Percentiles rank a stretch among this genome's conserved stretches.
Evolutionary conservation across 2,797 vertebrate species (phyloP).

Genomic region (Myripristis murdjan): DNA sequence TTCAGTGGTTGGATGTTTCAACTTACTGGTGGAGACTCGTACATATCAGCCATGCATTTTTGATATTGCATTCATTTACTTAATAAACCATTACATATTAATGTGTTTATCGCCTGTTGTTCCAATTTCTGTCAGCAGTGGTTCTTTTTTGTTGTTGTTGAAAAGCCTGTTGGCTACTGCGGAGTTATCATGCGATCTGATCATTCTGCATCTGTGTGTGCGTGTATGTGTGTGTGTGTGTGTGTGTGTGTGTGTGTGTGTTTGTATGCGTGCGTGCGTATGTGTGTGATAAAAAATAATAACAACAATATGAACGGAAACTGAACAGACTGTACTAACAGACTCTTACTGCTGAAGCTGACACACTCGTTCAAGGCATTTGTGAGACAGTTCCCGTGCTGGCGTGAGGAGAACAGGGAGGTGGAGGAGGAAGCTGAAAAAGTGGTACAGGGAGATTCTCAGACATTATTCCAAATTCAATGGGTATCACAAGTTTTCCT

Average conservation of each 20-base stretch:
- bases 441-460: too few relatives aligned
- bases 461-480: slow-evolving; percentile 45
- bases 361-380: slow-evolving; percentile 84
- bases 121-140: slow-evolving; percentile 58
- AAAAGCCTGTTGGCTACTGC: slow-evolving; percentile 65
- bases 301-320: slow-evolving; percentile 69
- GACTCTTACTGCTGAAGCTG: slow-evolving; percentile 78
- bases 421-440: slow-evolving; percentile 43
- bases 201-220: slow-evolving; percentile 67
- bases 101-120: slow-evolving; percentile 59
- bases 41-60: slow-evolving; percentile 86
- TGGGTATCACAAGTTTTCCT: slow-evolving; percentile 47
- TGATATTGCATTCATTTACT: slow-evolving; percentile 79
- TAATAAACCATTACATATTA: slow-evolving; percentile 75
- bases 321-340: slow-evolving; percentile 69
- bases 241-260: slow-evolving; percentile 15
- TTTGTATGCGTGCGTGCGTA: slow-evolving; percentile 25
- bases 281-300: slow-evolving; percentile 58
- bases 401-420: slow-evolving; percentile 72
- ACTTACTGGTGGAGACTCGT: slow-evolving; percentile 77
- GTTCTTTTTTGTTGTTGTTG: slow-evolving; percentile 25
- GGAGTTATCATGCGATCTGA: slow-evolving; percentile 75
- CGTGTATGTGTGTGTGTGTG: slow-evolving; percentile 23
- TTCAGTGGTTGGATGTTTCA: slow-evolving; percentile 79
- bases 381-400: slow-evolving; percentile 84